Conservation (phyloP, 2,888 invertebrate species). For the Cryptops parisi region DNA sequence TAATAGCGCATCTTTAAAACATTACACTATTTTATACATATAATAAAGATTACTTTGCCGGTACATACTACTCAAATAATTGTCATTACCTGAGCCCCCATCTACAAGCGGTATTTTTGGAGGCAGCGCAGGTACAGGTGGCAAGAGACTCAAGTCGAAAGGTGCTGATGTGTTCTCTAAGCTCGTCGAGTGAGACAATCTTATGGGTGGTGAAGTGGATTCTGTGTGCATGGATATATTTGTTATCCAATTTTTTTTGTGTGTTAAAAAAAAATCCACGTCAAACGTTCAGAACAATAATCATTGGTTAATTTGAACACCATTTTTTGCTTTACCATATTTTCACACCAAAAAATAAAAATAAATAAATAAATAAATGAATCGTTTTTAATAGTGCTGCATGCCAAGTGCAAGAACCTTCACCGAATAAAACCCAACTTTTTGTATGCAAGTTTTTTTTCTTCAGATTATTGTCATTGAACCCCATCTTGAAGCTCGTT, state of each 20-base stretch:
- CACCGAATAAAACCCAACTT: background rate
- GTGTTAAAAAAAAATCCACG: background rate
- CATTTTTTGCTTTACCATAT: too few species aligned
- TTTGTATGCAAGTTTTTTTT: background rate
- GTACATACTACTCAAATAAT: too few species aligned
- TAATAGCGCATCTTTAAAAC: too few species aligned
- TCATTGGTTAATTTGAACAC: too few species aligned
- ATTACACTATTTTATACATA: too few species aligned
- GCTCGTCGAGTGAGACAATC: conserved; percentile 3
- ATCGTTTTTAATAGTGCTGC: background rate
- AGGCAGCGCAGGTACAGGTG: conserved; percentile 15
- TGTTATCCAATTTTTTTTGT: too few species aligned
- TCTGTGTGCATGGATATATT: conserved; percentile 1
- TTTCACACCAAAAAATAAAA: too few species aligned
- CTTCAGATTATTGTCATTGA: too few species aligned
- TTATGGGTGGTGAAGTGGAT: background rate
- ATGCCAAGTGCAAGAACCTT: background rate
- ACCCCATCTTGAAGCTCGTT: too few species aligned
- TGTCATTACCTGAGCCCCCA: conserved; percentile 11
- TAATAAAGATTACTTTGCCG: too few species aligned
- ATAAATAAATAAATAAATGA: background rate
- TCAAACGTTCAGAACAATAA: too few species aligned
- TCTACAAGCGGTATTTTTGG: conserved; percentile 18
- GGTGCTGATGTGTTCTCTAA: background rate
- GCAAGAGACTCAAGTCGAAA: conserved; percentile 6